Conservation (phyloP, 1,140 invertebrate genomes). For the Drosophila ironensis region DNA sequence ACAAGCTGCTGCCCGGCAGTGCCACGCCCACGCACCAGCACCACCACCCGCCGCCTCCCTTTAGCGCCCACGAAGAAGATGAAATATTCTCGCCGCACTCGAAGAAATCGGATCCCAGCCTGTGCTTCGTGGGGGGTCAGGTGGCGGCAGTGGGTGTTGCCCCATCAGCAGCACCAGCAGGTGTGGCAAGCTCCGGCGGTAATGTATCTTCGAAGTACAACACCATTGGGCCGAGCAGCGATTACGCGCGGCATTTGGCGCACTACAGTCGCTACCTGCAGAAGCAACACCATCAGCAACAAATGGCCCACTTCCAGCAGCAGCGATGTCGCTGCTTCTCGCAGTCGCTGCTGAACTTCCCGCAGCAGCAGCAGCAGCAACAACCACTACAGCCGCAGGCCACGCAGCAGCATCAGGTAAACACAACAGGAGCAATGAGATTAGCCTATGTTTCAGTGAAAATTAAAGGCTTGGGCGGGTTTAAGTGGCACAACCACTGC, state of each 20-base stretch:
- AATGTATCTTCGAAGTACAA: conserved; percentile 65
- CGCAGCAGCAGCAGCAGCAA: conserved; percentile 42
- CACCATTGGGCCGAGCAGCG: conserved; percentile 78
- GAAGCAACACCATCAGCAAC: conserved; percentile 72
- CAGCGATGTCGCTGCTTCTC: conserved; percentile 76
- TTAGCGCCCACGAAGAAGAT: conserved; percentile 61
- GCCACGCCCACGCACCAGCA: conserved; percentile 2
- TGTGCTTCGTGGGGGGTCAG: conserved; percentile 57
- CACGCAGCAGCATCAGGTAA: neutral
- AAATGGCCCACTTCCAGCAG: conserved; percentile 68
- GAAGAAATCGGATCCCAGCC: conserved; percentile 72
- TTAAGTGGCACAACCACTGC: neutral
- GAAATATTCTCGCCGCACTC: conserved; percentile 71
- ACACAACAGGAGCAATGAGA: too few relatives aligned
- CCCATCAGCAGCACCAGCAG: conserved; percentile 10
- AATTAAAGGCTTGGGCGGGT: too few relatives aligned
- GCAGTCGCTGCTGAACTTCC: conserved; percentile 75
- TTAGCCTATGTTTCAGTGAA: too few relatives aligned
- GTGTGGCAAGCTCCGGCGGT: neutral
- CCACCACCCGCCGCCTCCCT: conserved; percentile 51
- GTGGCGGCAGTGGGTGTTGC: conserved; percentile 9
- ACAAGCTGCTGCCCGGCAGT: conserved; percentile 18
- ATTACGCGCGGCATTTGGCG: conserved; percentile 72
- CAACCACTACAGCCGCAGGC: conserved; percentile 5
- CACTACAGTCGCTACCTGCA: conserved; percentile 71